Percentiles rank a stretch among this genome's conserved stretches.
phyloP scores from a whole-genome alignment of 1,140 invertebrate species.

The Eurosta solidaginis region DNA sequence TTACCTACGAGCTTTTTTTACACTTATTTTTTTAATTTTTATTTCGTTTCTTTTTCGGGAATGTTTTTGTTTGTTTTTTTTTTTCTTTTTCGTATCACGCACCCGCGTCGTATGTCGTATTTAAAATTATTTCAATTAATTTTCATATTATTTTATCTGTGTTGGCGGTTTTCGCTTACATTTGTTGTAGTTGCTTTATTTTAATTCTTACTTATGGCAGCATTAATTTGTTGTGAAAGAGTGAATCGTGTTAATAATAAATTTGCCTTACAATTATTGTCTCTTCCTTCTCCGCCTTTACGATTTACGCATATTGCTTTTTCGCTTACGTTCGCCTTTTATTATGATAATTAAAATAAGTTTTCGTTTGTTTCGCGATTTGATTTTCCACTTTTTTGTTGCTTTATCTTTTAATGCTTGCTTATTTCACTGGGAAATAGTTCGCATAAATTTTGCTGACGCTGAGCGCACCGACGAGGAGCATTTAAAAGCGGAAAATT shows the following conservation, averaged over 20 bases:
- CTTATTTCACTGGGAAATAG: background rate
- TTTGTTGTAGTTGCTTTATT: background rate
- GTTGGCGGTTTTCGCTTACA: background rate
- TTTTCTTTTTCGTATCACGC: background rate
- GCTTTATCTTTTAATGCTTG: background rate
- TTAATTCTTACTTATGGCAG: background rate
- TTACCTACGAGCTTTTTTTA: conserved; percentile 32
- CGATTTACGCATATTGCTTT: background rate
- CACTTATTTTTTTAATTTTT: conserved; percentile 34
- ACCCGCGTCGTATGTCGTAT: background rate
- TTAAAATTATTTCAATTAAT: conserved; percentile 23
- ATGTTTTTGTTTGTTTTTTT: background rate
- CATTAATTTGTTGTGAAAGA: background rate
- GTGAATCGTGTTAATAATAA: background rate
- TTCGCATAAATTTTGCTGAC: background rate
- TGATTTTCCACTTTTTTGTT: background rate
- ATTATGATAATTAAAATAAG: background rate
- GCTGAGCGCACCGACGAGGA: no score
- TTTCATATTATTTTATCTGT: background rate
- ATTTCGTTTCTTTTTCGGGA: conserved; percentile 16
- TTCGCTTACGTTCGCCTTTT: background rate
- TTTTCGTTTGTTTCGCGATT: background rate
- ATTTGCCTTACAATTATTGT: background rate
- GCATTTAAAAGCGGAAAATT: conserved; percentile 3
- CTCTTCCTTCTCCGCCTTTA: background rate